Conservation (phyloP, 2,888 invertebrate species). For the Chrysotoxum bicinctum region DNA sequence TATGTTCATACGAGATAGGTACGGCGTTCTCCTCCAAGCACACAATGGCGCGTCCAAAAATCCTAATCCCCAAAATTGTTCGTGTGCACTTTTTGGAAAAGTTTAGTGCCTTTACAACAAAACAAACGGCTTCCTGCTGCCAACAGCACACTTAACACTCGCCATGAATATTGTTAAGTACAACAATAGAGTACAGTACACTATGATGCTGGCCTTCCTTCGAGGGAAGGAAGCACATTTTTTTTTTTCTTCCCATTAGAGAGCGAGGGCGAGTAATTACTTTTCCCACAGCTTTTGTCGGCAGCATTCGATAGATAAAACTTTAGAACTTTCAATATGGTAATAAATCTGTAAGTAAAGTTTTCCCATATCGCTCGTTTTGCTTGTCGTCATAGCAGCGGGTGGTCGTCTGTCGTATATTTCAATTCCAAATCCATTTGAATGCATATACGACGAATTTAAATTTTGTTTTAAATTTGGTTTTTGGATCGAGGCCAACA, state of each 20-base stretch:
- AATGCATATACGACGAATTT: constrained; percentile 44
- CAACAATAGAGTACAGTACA: constrained; percentile 22
- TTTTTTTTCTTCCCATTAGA: constrained; percentile 6
- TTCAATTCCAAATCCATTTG: constrained; percentile 46
- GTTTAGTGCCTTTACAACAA: constrained; percentile 2
- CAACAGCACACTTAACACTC: constrained; percentile 69
- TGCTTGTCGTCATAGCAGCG: constrained; percentile 5
- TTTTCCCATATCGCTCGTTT: constrained; percentile 30
- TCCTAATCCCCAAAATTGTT: constrained; percentile 29
- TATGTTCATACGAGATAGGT: not conserved
- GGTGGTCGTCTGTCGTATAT: not conserved
- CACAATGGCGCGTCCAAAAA: not conserved
- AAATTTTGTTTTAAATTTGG: constrained; percentile 42
- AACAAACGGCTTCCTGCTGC: constrained; percentile 38
- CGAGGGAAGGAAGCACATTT: not conserved
- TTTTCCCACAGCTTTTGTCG: constrained; percentile 17
- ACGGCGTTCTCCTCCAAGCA: not conserved
- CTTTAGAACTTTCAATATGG: constrained; percentile 60
- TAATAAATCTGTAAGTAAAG: constrained; percentile 55
- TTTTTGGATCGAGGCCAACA: constrained; percentile 46
- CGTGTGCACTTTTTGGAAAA: constrained; percentile 37
- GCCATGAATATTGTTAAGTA: constrained; percentile 55
- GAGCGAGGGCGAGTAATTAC: constrained; percentile 51
- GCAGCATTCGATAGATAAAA: constrained; percentile 1
- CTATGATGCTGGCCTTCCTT: not conserved